phyloP scores from a whole-genome alignment of 1,140 invertebrate species.

The Teleopsis dalmanni region DNA sequence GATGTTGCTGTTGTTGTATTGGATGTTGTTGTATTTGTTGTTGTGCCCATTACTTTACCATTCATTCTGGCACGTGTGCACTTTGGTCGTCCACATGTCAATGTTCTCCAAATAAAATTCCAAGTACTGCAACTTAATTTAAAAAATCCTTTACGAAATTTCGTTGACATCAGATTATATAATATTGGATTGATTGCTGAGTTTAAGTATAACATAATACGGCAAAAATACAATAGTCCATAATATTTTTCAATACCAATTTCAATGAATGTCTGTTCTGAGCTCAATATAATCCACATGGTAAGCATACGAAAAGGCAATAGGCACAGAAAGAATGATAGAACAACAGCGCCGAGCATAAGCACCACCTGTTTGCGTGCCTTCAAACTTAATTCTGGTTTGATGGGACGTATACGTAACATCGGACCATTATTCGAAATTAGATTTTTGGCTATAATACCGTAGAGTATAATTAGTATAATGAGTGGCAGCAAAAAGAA shows the following conservation, averaged over 20 bases:
- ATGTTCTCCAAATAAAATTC: slow-evolving; percentile 23
- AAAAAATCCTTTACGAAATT: slow-evolving; percentile 76
- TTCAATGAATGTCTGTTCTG: slow-evolving; percentile 54
- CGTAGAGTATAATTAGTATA: slow-evolving; percentile 73
- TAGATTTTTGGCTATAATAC: slow-evolving; percentile 72
- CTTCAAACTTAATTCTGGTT: slow-evolving; percentile 47
- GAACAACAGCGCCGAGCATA: slow-evolving; percentile 82
- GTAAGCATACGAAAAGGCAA: slow-evolving; percentile 79
- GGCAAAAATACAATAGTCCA: slow-evolving; percentile 75
- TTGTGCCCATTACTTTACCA: slow-evolving; percentile 26
- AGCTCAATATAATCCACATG: slow-evolving; percentile 72
- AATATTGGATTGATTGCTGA: slow-evolving; percentile 85
- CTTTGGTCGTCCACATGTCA: slow-evolving; percentile 19
- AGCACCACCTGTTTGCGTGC: slow-evolving; percentile 73
- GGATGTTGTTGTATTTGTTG: slow-evolving; percentile 12
- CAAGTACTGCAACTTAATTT: slow-evolving; percentile 50
- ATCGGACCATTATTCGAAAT: slow-evolving; percentile 67
- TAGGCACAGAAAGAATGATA: slow-evolving; percentile 85
- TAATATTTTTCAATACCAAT: slow-evolving; percentile 75
- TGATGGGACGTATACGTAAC: slow-evolving; percentile 48
- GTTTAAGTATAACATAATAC: slow-evolving; percentile 81
- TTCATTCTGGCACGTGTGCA: slow-evolving; percentile 16
- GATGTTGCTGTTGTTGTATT: slow-evolving; percentile 27
- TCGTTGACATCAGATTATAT: slow-evolving; percentile 86
- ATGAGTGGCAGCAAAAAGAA: slow-evolving; percentile 80